Evolutionary conservation across 2,113 vertebrate species (phyloP).

Genomic region (Serilophus lunatus): DNA sequence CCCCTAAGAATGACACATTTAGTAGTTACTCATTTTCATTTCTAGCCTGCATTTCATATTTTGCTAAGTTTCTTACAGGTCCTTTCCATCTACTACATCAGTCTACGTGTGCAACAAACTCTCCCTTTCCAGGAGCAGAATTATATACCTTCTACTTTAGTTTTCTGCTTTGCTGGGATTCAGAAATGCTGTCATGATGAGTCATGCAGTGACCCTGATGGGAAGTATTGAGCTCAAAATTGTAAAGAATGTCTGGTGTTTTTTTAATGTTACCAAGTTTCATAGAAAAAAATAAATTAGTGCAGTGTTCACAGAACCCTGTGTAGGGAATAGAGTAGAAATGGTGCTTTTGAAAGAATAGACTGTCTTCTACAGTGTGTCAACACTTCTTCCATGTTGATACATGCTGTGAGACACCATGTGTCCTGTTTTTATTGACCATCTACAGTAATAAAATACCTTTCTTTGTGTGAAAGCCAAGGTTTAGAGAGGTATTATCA

Average conservation of each 20-base stretch:
- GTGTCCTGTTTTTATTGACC: background rate
- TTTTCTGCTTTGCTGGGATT: background rate
- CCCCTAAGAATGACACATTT: background rate
- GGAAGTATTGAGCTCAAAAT: background rate
- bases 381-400: background rate
- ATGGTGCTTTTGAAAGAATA: background rate
- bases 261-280: background rate
- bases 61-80: constrained; percentile 5
- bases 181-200: background rate
- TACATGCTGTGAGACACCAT: background rate
- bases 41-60: background rate
- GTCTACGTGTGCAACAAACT: background rate
- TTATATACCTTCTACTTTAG: background rate
- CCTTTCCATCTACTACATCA: background rate
- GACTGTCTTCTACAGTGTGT: background rate
- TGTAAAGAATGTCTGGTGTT: background rate
- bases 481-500: background rate
- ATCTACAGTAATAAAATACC: background rate
- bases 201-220: background rate
- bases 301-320: background rate
- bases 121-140: background rate
- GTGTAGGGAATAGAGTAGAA: background rate
- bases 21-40: background rate
- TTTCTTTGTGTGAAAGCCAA: background rate
- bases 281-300: background rate